Evolutionary conservation across 2,888 invertebrate species (phyloP).

Genomic region (Choreutis nemorana): DNA sequence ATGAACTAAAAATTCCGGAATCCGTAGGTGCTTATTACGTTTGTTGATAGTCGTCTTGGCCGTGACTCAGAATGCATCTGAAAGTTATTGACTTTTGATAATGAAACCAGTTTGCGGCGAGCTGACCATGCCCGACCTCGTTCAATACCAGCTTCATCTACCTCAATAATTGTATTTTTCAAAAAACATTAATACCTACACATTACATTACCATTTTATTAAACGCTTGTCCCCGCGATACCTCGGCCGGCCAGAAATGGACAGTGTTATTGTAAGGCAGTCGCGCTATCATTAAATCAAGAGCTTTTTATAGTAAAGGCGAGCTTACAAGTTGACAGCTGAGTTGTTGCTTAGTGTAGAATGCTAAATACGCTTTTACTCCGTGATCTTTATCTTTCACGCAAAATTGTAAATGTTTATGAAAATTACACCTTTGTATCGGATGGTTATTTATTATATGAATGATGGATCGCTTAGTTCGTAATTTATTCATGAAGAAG

Average conservation of each 20-base stretch:
- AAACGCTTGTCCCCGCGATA: constrained; percentile 4
- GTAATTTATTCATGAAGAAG: no score
- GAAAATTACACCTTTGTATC: no score
- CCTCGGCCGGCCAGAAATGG: constrained; percentile 25
- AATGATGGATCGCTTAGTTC: no score
- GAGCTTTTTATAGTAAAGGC: no score
- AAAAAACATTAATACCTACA: constrained; percentile 18
- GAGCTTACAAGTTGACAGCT: no score
- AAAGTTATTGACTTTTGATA: constrained; percentile 67
- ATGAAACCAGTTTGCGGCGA: constrained; percentile 60
- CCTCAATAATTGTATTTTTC: constrained; percentile 19
- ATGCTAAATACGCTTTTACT: no score
- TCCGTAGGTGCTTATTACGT: constrained; percentile 31
- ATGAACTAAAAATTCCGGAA: no score
- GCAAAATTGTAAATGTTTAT: no score
- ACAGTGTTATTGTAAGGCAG: constrained; percentile 14
- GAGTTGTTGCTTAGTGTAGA: no score
- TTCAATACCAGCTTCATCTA: constrained; percentile 47
- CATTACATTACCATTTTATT: constrained; percentile 27
- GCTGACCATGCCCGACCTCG: constrained; percentile 59
- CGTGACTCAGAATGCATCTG: constrained; percentile 60
- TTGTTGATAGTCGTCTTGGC: constrained; percentile 40
- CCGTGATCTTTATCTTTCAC: no score
- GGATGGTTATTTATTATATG: no score
- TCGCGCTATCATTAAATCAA: constrained; percentile 9